Evolutionary conservation across 2,888 invertebrate genomes (phyloP).

Genomic region (Achlya flavicornis): DNA sequence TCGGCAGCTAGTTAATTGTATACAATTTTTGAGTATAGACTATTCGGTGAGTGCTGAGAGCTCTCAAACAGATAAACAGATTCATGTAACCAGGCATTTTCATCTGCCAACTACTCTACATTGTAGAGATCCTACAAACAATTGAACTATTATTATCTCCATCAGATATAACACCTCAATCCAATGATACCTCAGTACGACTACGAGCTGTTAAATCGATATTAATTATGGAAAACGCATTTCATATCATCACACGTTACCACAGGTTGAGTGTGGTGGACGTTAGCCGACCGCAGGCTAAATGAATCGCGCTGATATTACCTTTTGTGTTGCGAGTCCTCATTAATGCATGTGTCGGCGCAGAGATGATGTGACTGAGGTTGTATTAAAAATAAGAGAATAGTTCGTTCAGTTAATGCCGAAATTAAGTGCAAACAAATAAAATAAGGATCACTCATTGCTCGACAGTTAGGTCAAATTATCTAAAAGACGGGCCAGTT

Average conservation of each 20-base stretch:
- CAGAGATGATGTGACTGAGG: conserved; percentile 44
- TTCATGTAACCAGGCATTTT: neutral
- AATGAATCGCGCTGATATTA: conserved; percentile 53
- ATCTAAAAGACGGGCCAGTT: too few species aligned
- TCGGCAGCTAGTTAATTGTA: too few species aligned
- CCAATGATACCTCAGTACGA: conserved; percentile 22
- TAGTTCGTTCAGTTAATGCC: conserved; percentile 9
- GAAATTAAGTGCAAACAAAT: neutral
- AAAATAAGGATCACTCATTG: neutral
- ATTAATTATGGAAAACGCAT: conserved; percentile 55
- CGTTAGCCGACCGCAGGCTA: conserved; percentile 58
- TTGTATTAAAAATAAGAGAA: conserved; percentile 40
- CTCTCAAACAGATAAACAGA: neutral
- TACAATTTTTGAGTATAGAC: too few species aligned
- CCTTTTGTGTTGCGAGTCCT: conserved; percentile 48
- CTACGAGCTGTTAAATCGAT: conserved; percentile 42
- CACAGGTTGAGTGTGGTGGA: conserved; percentile 19
- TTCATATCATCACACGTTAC: conserved; percentile 28
- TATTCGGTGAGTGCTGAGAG: too few species aligned
- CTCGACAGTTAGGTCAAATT: too few species aligned
- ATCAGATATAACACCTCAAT: conserved; percentile 17
- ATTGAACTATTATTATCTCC: neutral
- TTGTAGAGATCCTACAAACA: neutral
- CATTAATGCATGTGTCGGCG: conserved; percentile 54
- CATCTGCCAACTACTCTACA: neutral